Evolutionary conservation across 2,797 vertebrate species (phyloP), one percentile per base, ranked within the genome.

Genomic region (Alfaro cultratus): DNA sequence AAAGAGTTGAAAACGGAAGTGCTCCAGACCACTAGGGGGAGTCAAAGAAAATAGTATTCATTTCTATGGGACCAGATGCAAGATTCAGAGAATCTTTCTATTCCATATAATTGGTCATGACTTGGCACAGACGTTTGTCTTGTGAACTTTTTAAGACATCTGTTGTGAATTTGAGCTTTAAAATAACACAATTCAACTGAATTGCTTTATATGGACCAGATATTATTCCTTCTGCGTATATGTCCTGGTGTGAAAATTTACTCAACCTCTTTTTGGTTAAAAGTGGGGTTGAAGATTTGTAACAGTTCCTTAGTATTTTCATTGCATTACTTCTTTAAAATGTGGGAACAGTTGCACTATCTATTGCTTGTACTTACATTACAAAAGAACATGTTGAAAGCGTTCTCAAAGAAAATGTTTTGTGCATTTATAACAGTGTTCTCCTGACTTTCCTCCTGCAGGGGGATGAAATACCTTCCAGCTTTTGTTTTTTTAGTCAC

Each of bases 281-380:
- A 45, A 23, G 36, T 16, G 4, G 64, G 57, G 18, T 4, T 47
- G 12, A 6, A 18, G 15, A 73, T 57, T 74, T 83, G 39, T 72
- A 60, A 73, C 72, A 82, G 11, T 12, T 7, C 39, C 9, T 72
- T 49, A 51, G n/a, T 21, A 5, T 76, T 11, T 18, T 12, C n/a
- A 29, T 8, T 1, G 73, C 73, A 74, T 36, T n/a, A 86, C 81
- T 90, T 89, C 84, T 85, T 67, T 39, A 85, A 84, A 76, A 43
- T 84, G 73, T 64, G 77, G 41, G 6, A 47, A 70, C 2, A 45
- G 55, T 84, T 85, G 70, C 83, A 64, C 18, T 26, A 41, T 21
- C 9, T 36, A 2, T 74, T 62, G 0, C 0, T 21, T 73, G 75
- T n/a, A 34, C 45, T 80, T 68, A 13, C 55, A 36, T 80, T 80